Evolutionary conservation across 1,140 invertebrate genomes (phyloP), one percentile per base, ranked within the genome.

Genomic region (Platyura marginata): DNA sequence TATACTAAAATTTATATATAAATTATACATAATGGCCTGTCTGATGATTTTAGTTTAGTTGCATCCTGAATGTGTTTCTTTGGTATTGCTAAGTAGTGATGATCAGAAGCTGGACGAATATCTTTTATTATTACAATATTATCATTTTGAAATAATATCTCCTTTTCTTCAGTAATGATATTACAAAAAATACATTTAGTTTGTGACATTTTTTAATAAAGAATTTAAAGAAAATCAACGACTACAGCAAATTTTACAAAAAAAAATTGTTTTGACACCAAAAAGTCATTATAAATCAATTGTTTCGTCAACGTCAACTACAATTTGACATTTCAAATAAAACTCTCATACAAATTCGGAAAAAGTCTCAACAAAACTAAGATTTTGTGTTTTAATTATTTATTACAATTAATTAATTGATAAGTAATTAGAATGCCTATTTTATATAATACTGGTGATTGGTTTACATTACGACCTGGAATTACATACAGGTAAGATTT

Each of bases 51-150:
- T 18, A 92, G 67, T 20, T 54, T 50, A 55, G 83, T 86, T 0
- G 75, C 72, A 66, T 83, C 79, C 35, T 63, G 60, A 40, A 87
- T 76, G 60, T 93, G 89, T 16, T 65, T 59, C 55, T 79, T 85
- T 1, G 88, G 74, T 21, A 90, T 66, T 33, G 84, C 74, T 32
- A 93, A 68, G 55, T 79, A 80, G 62, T 94, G 89, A 63, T 82
- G 74, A 16, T 69, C 70, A 1, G 84, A 72, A 0, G 77, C 85
- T 15, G 89, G 88, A 55, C 75, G 74, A 25, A 90, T 90, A 55
- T 92, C 88, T 42, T 72, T 72, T 54, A 93, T 88, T 22, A 84
- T 78, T 13, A 79, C 70, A 35, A 84, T 61, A 40, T 80, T 69
- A 2, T 88, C 77, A 54, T 87, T 81, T 72, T 91, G 68, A 49